Percentiles rank a stretch among this genome's conserved stretches.
These are phyloP conservation scores for Listronotus bonariensis DNA, from an alignment of 1,140 invertebrate genomes.

Conservation along the genomic window DNA sequence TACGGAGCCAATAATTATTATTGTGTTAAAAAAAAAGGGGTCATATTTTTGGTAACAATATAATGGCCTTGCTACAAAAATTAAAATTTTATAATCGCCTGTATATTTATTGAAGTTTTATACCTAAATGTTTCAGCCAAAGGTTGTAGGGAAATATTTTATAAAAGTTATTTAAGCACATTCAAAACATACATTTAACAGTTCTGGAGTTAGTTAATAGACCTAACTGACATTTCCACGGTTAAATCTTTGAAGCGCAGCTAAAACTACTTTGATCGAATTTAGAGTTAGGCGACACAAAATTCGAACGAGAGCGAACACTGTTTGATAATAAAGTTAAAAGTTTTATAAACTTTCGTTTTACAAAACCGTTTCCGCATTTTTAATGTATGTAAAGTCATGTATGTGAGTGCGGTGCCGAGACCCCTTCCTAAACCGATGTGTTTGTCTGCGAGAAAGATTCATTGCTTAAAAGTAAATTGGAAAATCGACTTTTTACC, in stretches of 20 bases:
- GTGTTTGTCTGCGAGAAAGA: constrained; percentile 31
- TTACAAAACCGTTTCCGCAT: constrained; percentile 32
- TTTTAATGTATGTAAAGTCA: constrained; percentile 39
- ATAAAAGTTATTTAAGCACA: no score
- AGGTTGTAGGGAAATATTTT: no score
- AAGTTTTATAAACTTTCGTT: constrained; percentile 37
- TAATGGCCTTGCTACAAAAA: no score
- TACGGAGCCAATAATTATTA: no score
- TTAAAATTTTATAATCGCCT: no score
- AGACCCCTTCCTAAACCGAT: constrained; percentile 11
- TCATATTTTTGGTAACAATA: no score
- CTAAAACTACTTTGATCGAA: constrained; percentile 20
- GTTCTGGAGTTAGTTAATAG: background rate
- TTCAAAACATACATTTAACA: background rate
- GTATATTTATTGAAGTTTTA: no score
- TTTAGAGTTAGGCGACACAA: constrained; percentile 12
- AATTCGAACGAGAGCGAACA: constrained; percentile 11
- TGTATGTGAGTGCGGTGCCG: constrained; percentile 23
- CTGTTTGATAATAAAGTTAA: constrained; percentile 36
- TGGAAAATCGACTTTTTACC: constrained; percentile 33
- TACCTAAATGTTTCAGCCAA: no score
- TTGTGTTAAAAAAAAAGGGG: no score
- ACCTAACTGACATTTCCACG: constrained; percentile 6
- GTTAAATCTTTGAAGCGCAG: constrained; percentile 8
- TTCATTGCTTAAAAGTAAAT: constrained; percentile 31